Evolutionary conservation across 2,113 vertebrate genomes (phyloP), one percentile per base, ranked within the genome.

Genomic region (Anarhynchus alexandrinus): DNA sequence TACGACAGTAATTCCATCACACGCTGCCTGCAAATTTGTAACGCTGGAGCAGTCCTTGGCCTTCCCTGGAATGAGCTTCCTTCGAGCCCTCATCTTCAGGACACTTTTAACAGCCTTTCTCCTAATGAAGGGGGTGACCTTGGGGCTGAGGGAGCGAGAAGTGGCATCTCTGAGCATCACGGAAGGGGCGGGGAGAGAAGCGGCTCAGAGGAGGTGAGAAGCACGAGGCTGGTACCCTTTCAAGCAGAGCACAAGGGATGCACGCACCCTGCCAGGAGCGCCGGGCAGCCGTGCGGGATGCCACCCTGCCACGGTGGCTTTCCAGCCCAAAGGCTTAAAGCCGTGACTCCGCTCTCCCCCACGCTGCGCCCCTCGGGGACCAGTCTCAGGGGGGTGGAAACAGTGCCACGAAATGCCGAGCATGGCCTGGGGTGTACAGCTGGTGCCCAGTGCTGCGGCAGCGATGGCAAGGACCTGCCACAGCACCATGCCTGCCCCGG

Each of bases 101-200:
- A 47, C 29, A 15, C 77, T 83, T 58, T 47, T 34, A 92, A 77
- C 47, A 84, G 72, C 67, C 70, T 57, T 36, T 22, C 93, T 88
- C 58, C 92, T 76, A 82, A 77, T 2, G 11, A 66, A 87, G 88
- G 74, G 55, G 86, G 80, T 10, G 77, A 94, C 94, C 97, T 96
- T 83, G 94, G 94, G 69, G 89, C 36, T 21, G 78, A 27, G 57
- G 52, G 71, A 59, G 74, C 6, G 5, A 43, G 90, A 62, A 57
- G 43, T 4, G 32, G 55, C 80, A 7, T 16, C 74, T 38, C 73
- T 4, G 21, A 82, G 47, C 52, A 3, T 5, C 59, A 5, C 2
- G 22, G 64, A 43, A 36, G 10, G 15, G 72, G 27, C 0, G 3
- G 17, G 42, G 30, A 85, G 72, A 87, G 36, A 1, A 69, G 74